Evolutionary conservation across 2,888 invertebrate genomes (phyloP), one percentile per base, ranked within the genome.

Genomic region (Eumerus sabulonum): DNA sequence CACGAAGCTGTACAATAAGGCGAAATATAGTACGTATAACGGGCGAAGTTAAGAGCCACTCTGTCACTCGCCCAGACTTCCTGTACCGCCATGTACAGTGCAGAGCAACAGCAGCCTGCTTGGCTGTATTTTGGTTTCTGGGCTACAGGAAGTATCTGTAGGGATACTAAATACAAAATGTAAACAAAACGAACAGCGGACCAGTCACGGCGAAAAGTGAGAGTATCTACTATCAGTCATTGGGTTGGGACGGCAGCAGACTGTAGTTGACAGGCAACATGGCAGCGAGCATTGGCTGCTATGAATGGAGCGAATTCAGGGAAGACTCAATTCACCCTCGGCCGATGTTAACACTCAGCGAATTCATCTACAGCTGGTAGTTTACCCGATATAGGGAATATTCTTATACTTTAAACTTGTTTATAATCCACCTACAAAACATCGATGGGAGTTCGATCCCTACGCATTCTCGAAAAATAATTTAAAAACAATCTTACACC

Each of bases 191-290:
- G 59, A 60, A 12, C 47, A 38, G 18, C 19, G 40, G 9, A 44
- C 38, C 64, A 64, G 45, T 18, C 51, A n/a, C 38, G 38, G 51
- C 27, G 14, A 74, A 73, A 74, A 74, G 67, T 60, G 67, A 74
- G 73, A 67, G 66, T 73, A 14, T 48, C 35, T 38, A 1, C 27
- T 11, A 38, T 38, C 7, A 2, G 27, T 27, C 3, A 7, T 27
- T 4, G 27, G 27, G 27, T 7, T 4, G 7, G 27, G n/a, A n/a
- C n/a, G n/a, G n/a, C n/a, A n/a, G 27, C 27, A 27, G 27, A 27
- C 27, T 27, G 27, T 27, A 4, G 27, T 7, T 7, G 27, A 27
- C 27, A 27, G 27, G 7, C 27, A 27, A 27, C 27, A 27, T 27
- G 27, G 27, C 2, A 51, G 72, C 72, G 64, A 72, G 14, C 13